These are phyloP conservation scores for Drosophila littoralis DNA, from an alignment of 1,140 invertebrate genomes.

Conservation along the genomic window DNA sequence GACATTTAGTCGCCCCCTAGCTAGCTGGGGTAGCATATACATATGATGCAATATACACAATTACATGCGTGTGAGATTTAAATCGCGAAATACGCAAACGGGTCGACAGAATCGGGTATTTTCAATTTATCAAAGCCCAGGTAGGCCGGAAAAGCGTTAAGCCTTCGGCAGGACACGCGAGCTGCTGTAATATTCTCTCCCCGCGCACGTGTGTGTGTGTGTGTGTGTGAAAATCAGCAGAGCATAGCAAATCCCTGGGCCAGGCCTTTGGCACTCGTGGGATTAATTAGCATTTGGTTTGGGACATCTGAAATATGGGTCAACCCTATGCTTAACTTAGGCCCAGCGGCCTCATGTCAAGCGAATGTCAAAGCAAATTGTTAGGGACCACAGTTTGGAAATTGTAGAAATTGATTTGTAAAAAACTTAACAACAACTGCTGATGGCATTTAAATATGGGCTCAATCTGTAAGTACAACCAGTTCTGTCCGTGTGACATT, in stretches of 20 bases:
- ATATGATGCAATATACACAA: conserved; percentile 58
- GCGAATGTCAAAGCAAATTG: conserved; percentile 75
- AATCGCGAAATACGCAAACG: conserved; percentile 45
- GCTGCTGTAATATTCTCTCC: neutral
- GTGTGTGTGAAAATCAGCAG: conserved; percentile 71
- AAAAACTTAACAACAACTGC: conserved; percentile 32
- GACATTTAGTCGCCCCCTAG: conserved; percentile 41
- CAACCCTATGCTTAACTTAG: conserved; percentile 41
- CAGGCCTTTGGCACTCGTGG: conserved; percentile 42
- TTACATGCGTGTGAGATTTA: conserved; percentile 77
- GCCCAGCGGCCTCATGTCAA: conserved; percentile 52
- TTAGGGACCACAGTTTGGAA: neutral
- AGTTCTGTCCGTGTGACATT: conserved; percentile 46
- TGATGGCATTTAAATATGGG: conserved; percentile 26
- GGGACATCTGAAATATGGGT: conserved; percentile 33
- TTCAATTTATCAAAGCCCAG: conserved; percentile 8
- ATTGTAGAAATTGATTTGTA: conserved; percentile 57
- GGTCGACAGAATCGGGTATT: neutral
- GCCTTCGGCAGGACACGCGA: conserved; percentile 39
- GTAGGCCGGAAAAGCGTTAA: conserved; percentile 41
- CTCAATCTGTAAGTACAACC: conserved; percentile 35
- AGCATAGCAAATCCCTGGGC: conserved; percentile 57
- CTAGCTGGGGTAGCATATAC: neutral
- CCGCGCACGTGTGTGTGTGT: conserved; percentile 18
- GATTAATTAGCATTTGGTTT: conserved; percentile 81